phyloP scores from a whole-genome alignment of 2,888 invertebrate genomes.

The Rhyacophila evoluta region DNA sequence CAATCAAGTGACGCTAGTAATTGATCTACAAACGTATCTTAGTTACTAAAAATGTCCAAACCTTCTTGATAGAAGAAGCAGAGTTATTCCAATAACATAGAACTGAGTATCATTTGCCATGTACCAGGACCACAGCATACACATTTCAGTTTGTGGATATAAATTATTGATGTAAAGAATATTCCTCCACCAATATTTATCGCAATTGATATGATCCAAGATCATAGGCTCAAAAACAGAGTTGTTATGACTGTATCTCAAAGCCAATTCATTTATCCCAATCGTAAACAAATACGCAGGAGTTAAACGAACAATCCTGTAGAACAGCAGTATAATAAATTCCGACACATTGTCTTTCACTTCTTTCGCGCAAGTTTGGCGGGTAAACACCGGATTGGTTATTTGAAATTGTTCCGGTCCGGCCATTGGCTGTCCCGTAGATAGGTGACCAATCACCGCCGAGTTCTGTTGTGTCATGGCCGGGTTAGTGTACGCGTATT shows the following conservation, averaged over 20 bases:
- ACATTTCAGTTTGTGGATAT: constrained; percentile 80
- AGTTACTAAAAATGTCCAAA: no score
- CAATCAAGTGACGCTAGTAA: no score
- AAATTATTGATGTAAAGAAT: constrained; percentile 86
- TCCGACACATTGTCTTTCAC: constrained; percentile 41
- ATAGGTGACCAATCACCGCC: neutral
- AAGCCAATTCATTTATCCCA: constrained; percentile 78
- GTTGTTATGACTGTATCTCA: constrained; percentile 78
- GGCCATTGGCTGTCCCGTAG: constrained; percentile 23
- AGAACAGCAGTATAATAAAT: constrained; percentile 59
- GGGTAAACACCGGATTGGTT: constrained; percentile 38
- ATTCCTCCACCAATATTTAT: constrained; percentile 86
- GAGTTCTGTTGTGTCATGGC: constrained; percentile 13
- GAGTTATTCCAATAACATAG: constrained; percentile 76
- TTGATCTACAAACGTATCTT: no score
- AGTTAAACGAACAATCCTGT: constrained; percentile 80
- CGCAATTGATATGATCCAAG: constrained; percentile 79
- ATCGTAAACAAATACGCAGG: constrained; percentile 87
- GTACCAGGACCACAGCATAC: constrained; percentile 88
- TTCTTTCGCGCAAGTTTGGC: constrained; percentile 45
- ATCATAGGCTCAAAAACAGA: constrained; percentile 81
- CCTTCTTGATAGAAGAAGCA: constrained; percentile 77
- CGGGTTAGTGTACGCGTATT: constrained; percentile 44
- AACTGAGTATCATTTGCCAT: constrained; percentile 86
- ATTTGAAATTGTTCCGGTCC: constrained; percentile 41